phyloP scores from a whole-genome alignment of 2,113 vertebrate genomes.

The Salvelinus sp. region DNA sequence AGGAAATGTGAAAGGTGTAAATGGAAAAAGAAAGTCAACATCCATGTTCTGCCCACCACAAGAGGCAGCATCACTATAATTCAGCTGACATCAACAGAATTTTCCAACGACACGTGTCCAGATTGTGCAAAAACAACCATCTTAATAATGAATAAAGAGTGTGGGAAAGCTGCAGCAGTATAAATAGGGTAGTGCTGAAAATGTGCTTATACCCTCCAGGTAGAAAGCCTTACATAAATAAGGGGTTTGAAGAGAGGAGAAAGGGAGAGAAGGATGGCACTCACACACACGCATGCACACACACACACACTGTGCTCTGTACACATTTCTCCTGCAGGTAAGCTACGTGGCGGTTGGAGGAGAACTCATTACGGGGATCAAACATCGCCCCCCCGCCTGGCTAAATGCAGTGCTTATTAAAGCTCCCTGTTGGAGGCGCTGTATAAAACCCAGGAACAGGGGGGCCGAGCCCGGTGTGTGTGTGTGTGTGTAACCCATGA shows the following conservation, averaged over 20 bases:
- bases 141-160: conserved; percentile 8
- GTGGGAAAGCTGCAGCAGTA: conserved; percentile 13
- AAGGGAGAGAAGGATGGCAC: conserved; percentile 11
- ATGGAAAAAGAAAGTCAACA: background rate
- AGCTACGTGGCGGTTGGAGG: conserved; percentile 58
- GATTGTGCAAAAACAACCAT: conserved; percentile 20
- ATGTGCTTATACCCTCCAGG: conserved; percentile 10
- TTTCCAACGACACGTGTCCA: conserved; percentile 9
- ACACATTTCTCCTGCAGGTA: conserved; percentile 57
- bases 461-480: background rate
- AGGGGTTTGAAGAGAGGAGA: conserved; percentile 1
- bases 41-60: background rate
- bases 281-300: too few relatives aligned
- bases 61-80: background rate
- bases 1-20: background rate
- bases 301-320: background rate
- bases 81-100: conserved; percentile 27
- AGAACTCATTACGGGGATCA: conserved; percentile 70
- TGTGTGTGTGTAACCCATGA: too few relatives aligned
- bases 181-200: conserved; percentile 34
- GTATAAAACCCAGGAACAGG: conserved; percentile 49
- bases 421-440: conserved; percentile 61
- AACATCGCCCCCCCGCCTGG: conserved; percentile 61
- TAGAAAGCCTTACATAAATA: conserved; percentile 51
- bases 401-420: conserved; percentile 65